These are phyloP conservation scores for Pocillopora verrucosa DNA, from an alignment of 64 coral and sea anemone species.

Conservation along the genomic window DNA sequence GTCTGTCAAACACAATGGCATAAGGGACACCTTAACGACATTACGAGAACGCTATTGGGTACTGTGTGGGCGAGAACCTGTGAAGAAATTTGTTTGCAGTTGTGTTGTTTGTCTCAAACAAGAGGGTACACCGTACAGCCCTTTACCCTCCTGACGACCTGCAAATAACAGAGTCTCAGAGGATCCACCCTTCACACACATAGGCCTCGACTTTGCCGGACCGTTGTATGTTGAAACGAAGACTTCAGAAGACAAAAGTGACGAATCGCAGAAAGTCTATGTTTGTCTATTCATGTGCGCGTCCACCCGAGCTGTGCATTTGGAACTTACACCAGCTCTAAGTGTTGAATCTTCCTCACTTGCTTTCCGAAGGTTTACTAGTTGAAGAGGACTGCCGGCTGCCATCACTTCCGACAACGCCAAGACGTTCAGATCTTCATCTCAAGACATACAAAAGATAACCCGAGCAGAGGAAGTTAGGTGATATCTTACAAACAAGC, in stretches of 20 bases:
- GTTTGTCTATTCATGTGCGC: conserved; percentile 29
- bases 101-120: conserved; percentile 23
- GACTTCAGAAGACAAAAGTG: background rate
- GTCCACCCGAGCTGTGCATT: conserved; percentile 23
- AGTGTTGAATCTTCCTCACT: conserved; percentile 22
- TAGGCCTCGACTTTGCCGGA: conserved; percentile 32
- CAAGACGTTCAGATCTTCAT: conserved; percentile 16
- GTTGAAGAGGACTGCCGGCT: background rate
- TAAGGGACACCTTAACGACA: conserved; percentile 23
- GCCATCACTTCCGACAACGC: conserved; percentile 34
- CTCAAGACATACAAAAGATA: conserved; percentile 34
- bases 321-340: conserved; percentile 13
- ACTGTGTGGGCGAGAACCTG: conserved; percentile 12
- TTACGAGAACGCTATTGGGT: conserved; percentile 48
- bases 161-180: conserved; percentile 41
- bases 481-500: conserved; percentile 17
- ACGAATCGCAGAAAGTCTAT: conserved; percentile 9
- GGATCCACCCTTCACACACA: conserved; percentile 52
- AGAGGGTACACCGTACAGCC: background rate
- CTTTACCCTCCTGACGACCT: background rate
- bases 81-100: conserved; percentile 23
- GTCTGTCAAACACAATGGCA: conserved; percentile 42
- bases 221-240: conserved; percentile 14
- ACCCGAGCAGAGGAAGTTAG: conserved; percentile 14
- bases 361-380: background rate